phyloP scores from a whole-genome alignment of 2,113 vertebrate species.

The Pseudolaguvia tuberculata region DNA sequence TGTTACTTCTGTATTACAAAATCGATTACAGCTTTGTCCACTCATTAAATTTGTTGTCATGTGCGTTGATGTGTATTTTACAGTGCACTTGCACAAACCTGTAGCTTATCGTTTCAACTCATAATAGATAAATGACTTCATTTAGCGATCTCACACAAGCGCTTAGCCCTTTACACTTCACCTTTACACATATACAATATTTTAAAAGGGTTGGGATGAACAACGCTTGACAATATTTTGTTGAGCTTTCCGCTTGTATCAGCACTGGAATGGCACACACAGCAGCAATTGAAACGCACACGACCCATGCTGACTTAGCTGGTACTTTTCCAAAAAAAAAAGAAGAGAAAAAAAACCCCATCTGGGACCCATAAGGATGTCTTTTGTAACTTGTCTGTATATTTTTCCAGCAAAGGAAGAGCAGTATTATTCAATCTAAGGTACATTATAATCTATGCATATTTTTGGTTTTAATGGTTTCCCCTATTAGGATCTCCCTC shows the following conservation, averaged over 20 bases:
- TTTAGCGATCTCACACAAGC: neutral
- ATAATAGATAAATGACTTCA: neutral
- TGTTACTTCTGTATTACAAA: constrained; percentile 28
- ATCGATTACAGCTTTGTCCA: neutral
- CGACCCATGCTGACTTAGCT: neutral
- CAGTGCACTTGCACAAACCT: neutral
- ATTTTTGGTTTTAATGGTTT: neutral
- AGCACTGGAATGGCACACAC: neutral
- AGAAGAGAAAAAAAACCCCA: neutral
- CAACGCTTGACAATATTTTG: neutral
- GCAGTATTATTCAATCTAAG: neutral
- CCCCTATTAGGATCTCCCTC: too few relatives aligned
- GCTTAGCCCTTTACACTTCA: neutral
- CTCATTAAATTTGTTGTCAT: neutral
- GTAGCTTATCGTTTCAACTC: neutral
- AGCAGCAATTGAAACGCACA: neutral
- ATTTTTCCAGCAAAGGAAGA: neutral
- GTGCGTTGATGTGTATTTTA: neutral
- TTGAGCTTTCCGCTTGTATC: neutral
- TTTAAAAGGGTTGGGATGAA: neutral
- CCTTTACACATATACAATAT: neutral
- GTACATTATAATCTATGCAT: neutral
- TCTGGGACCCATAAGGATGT: neutral
- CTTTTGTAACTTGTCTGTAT: neutral
- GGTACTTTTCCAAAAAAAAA: neutral